phyloP scores from a whole-genome alignment of 1,140 invertebrate genomes.

The Papilio polyxenes region DNA sequence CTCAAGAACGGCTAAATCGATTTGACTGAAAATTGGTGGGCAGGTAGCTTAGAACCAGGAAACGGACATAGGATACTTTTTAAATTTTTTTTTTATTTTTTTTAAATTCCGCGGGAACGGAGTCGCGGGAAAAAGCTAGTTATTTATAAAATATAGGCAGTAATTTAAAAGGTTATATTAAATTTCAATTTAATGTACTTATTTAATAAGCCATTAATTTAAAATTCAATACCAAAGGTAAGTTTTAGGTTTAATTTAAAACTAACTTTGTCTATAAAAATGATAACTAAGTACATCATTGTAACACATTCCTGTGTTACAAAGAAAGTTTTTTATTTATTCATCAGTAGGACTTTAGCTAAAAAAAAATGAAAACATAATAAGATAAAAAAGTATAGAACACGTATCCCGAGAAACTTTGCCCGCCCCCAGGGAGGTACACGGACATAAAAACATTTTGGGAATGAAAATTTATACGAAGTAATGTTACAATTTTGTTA shows the following conservation, averaged over 20 bases:
- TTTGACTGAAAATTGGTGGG: too few species aligned
- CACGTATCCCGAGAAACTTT: neutral
- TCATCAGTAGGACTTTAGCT: neutral
- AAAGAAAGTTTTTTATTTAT: conserved; percentile 1
- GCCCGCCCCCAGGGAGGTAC: neutral
- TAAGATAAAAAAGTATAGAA: neutral
- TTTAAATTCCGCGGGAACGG: too few species aligned
- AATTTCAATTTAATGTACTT: too few species aligned
- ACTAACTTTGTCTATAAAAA: neutral
- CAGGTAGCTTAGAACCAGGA: too few species aligned
- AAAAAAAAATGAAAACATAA: neutral
- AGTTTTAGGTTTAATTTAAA: neutral
- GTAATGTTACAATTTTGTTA: neutral
- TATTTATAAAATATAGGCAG: too few species aligned
- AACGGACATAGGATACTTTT: too few species aligned
- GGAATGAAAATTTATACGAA: conserved; percentile 1
- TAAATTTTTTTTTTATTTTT: too few species aligned
- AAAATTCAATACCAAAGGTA: neutral
- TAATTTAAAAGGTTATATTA: too few species aligned
- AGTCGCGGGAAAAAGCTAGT: too few species aligned
- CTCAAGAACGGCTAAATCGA: too few species aligned
- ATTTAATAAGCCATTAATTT: neutral
- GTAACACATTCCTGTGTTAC: neutral
- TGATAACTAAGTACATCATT: too few species aligned
- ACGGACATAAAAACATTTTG: neutral